phyloP scores from a whole-genome alignment of 2,113 vertebrate species.

The Oryzias woworae region DNA sequence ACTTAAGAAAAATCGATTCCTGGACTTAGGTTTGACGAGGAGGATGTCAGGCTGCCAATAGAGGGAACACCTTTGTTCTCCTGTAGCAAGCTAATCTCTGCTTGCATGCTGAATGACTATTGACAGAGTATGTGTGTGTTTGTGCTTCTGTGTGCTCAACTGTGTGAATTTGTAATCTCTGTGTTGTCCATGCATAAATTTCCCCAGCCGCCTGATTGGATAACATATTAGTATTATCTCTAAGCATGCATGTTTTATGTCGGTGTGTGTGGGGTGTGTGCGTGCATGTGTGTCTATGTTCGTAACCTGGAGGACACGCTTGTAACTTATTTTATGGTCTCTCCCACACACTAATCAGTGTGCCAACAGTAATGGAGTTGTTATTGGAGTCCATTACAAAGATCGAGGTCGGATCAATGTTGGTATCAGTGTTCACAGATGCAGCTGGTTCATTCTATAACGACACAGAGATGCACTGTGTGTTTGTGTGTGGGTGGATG shows the following conservation, averaged over 20 bases:
- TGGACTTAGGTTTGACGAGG: slow-evolving; percentile 88
- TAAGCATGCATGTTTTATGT: slow-evolving; percentile 26
- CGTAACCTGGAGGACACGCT: slow-evolving; percentile 75
- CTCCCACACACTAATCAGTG: slow-evolving; percentile 83
- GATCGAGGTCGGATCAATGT: slow-evolving; percentile 84
- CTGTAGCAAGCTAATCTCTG: slow-evolving; percentile 85
- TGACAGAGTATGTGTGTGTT: slow-evolving; percentile 73
- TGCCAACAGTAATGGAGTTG: slow-evolving; percentile 87
- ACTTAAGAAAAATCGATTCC: slow-evolving; percentile 81
- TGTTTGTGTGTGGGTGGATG: slow-evolving; percentile 7
- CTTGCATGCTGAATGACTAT: slow-evolving; percentile 82
- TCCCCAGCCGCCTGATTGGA: slow-evolving; percentile 29
- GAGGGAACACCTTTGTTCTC: slow-evolving; percentile 89
- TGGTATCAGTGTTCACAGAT: slow-evolving; percentile 79
- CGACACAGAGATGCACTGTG: slow-evolving; percentile 67
- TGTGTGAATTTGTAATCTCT: slow-evolving; percentile 35
- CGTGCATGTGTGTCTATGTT: slow-evolving; percentile 23
- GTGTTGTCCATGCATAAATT: slow-evolving; percentile 43
- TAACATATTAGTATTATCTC: slow-evolving; percentile 30
- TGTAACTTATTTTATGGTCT: slow-evolving; percentile 87
- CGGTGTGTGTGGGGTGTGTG: neutral
- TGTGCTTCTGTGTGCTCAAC: slow-evolving; percentile 13
- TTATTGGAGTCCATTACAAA: slow-evolving; percentile 91
- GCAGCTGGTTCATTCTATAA: slow-evolving; percentile 67
- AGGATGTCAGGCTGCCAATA: slow-evolving; percentile 79